Conservation (phyloP, 1,140 invertebrate species). For the Drosophila mauritiana region DNA sequence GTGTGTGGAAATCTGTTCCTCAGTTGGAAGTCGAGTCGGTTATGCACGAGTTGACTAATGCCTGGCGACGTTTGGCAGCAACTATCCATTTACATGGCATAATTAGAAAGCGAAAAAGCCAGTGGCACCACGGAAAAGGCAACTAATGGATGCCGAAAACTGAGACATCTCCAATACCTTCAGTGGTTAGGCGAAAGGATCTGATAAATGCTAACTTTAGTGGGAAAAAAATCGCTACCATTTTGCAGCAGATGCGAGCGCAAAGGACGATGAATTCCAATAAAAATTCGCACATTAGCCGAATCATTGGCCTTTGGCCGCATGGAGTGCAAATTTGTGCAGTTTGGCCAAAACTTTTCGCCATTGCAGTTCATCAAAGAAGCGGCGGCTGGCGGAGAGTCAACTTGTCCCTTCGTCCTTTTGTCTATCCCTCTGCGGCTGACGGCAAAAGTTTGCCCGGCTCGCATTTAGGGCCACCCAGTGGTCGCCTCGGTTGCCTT, state of each 20-base stretch:
- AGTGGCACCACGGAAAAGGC: background rate
- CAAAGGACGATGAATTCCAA: slow-evolving; percentile 63
- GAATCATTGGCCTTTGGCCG: slow-evolving; percentile 15
- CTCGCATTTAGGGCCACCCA: slow-evolving; percentile 64
- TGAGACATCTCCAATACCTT: slow-evolving; percentile 31
- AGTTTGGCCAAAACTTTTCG: slow-evolving; percentile 61
- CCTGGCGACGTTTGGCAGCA: slow-evolving; percentile 41
- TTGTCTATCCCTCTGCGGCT: slow-evolving; percentile 14
- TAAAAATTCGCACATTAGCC: slow-evolving; percentile 77
- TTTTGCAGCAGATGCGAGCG: slow-evolving; percentile 28
- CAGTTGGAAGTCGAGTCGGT: slow-evolving; percentile 36
- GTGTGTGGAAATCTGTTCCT: slow-evolving; percentile 24
- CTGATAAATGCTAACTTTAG: slow-evolving; percentile 51
- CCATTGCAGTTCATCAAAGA: slow-evolving; percentile 74
- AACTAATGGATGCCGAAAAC: slow-evolving; percentile 69
- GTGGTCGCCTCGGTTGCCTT: slow-evolving; percentile 39
- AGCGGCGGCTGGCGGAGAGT: slow-evolving; percentile 32
- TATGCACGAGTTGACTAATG: slow-evolving; percentile 76
- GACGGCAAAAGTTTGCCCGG: slow-evolving; percentile 57
- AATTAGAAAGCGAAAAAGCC: slow-evolving; percentile 68
- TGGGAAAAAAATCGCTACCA: slow-evolving; percentile 25
- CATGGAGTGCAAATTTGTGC: slow-evolving; percentile 72
- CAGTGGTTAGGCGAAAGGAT: background rate
- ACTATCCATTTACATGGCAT: slow-evolving; percentile 64
- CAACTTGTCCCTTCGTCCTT: slow-evolving; percentile 40